Evolutionary conservation across 2,888 invertebrate genomes (phyloP), one percentile per base, ranked within the genome.

Genomic region (Acanthoscelides obtectus): DNA sequence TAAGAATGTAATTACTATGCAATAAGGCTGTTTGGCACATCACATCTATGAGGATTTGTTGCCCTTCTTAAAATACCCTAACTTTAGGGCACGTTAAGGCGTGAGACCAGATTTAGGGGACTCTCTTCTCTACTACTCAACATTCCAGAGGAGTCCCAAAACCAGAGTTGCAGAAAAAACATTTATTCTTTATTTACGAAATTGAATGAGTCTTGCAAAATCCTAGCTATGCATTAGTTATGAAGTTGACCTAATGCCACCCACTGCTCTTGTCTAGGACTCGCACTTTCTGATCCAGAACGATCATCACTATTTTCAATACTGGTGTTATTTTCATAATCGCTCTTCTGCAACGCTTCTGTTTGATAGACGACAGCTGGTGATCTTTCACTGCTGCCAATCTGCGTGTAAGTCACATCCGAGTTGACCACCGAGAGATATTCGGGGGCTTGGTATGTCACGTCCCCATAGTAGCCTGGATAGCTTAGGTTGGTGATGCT

Each of bases 401-500:
- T 77, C 71, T 82, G 81, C 17, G 81, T 74, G 72, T 83, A 83
- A 69, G 79, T 80, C 22, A 82, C 77, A 69, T 84, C 84, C 8
- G 82, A 79, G 74, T 80, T 84, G 19, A 83, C 79, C 63, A 84
- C 78, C 8, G 83, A 80, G 69, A 84, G 70, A 69, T 85, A 84
- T 71, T 84, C 85, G 0, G 83, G 82, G 70, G 80, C 81, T 75
- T 84, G 85, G 72, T 85, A 85, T 69, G 83, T 81, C 77, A 84
- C 66, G 79, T 85, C 85, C 27, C 81, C 81, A 74, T 85, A 85
- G 73, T 85, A 85, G 65, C 83, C 80, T 0, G 84, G 80, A 75
- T 85, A 86, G 1, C 84, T 78, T 8, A 85, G 76, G 72, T 84
- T 86, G 20, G 85, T 83, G 69, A 86, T 79, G 70, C 83, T 83